phyloP scores from a whole-genome alignment of 2,113 vertebrate species.

The Axis porcinus region DNA sequence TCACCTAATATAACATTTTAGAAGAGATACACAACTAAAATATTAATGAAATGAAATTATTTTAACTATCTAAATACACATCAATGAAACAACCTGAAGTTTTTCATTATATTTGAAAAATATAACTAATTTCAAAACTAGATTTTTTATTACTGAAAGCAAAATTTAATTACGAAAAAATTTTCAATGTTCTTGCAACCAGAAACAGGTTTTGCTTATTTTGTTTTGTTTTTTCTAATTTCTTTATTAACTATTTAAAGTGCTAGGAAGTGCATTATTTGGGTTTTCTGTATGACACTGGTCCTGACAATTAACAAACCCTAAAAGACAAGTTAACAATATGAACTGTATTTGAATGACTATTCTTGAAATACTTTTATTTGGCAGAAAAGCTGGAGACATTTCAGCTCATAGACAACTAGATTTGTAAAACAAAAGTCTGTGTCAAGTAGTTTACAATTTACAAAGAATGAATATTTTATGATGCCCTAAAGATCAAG shows the following conservation, averaged over 20 bases:
- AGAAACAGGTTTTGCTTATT: background rate
- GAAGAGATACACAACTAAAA: background rate
- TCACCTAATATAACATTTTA: background rate
- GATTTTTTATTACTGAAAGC: background rate
- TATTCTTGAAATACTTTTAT: background rate
- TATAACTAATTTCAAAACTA: background rate
- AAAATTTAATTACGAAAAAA: background rate
- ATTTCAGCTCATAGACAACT: background rate
- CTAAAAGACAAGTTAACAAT: background rate
- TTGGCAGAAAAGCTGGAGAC: background rate
- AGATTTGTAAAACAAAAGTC: background rate
- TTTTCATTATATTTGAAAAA: background rate
- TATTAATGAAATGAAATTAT: background rate
- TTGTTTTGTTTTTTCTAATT: background rate
- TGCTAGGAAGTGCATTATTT: background rate
- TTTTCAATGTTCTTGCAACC: background rate
- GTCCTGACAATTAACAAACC: background rate
- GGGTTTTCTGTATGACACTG: background rate
- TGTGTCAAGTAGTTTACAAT: slow-evolving; percentile 19
- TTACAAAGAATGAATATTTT: background rate
- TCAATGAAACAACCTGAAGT: background rate
- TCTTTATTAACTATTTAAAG: background rate
- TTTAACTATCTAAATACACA: background rate
- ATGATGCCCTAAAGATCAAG: background rate
- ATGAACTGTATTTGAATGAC: background rate